Evolutionary conservation across 2,888 invertebrate genomes (phyloP).

Genomic region (Drosophila multiciliata): DNA sequence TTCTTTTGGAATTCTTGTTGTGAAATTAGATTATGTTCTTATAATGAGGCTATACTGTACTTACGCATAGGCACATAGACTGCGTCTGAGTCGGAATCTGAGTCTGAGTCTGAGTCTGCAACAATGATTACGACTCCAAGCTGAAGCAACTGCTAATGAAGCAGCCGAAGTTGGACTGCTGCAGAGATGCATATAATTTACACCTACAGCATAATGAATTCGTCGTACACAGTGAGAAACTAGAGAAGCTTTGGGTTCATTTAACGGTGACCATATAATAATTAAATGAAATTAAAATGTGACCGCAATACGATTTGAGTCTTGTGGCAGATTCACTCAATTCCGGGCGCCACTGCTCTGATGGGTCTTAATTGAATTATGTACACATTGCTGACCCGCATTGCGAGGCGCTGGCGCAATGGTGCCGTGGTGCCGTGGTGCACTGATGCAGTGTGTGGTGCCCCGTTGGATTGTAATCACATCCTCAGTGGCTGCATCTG

Average conservation of each 20-base stretch:
- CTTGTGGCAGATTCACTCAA: constrained; percentile 26
- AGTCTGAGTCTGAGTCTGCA: constrained; percentile 3
- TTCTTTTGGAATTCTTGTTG: not conserved
- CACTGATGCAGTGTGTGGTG: not conserved
- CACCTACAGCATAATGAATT: constrained; percentile 48
- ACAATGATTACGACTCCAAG: constrained; percentile 23
- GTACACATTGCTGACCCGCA: constrained; percentile 44
- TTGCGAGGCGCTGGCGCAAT: not conserved
- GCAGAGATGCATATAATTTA: constrained; percentile 49
- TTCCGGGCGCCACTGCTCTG: constrained; percentile 23
- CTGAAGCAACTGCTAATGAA: constrained; percentile 60
- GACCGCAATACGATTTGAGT: constrained; percentile 15
- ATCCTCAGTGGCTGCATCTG: constrained; percentile 25
- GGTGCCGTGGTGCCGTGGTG: not conserved
- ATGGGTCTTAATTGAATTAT: constrained; percentile 61
- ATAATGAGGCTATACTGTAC: not conserved
- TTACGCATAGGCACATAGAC: constrained; percentile 7
- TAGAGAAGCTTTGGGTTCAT: not conserved
- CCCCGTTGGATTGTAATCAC: constrained; percentile 4
- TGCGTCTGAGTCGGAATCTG: not conserved
- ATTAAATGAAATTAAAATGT: constrained; percentile 55
- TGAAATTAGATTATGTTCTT: not conserved
- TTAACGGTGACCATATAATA: constrained; percentile 16
- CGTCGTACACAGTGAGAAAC: constrained; percentile 35
- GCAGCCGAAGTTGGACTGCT: constrained; percentile 16